phyloP scores from a whole-genome alignment of 2,888 invertebrate species.

The Octodonta nipae region DNA sequence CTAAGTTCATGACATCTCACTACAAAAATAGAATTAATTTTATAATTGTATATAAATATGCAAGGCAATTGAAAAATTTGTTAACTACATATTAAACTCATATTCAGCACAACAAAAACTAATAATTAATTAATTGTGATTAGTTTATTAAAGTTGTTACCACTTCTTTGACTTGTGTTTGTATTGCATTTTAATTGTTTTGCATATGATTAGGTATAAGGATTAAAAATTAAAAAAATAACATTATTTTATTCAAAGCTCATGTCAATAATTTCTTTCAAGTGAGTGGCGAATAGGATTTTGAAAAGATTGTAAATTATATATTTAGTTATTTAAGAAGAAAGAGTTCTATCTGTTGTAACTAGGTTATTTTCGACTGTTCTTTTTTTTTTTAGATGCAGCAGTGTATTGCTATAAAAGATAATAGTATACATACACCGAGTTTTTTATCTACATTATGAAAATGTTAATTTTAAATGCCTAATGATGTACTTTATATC shows the following conservation, averaged over 20 bases:
- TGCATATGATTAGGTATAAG: constrained; percentile 12
- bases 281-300: constrained; percentile 16
- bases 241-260: too few relatives aligned
- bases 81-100: background rate
- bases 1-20: constrained; percentile 15
- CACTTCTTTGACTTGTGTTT: constrained; percentile 11
- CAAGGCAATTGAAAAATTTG: constrained; percentile 11
- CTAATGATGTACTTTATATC: constrained; percentile 35
- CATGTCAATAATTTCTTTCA: too few relatives aligned
- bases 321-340: constrained; percentile 16
- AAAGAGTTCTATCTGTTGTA: constrained; percentile 19
- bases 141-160: constrained; percentile 15
- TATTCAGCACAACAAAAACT: constrained; percentile 9
- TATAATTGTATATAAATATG: constrained; percentile 20
- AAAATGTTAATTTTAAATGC: constrained; percentile 23
- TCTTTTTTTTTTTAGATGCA: too few relatives aligned
- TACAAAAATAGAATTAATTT: constrained; percentile 13
- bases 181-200: constrained; percentile 9
- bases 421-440: constrained; percentile 22
- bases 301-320: constrained; percentile 19
- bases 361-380: constrained; percentile 15
- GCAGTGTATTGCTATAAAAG: constrained; percentile 6
- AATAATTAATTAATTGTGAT: constrained; percentile 13
- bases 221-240: too few relatives aligned
- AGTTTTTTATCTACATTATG: constrained; percentile 27